phyloP scores from a whole-genome alignment of 2,888 invertebrate genomes.

The Polyommatus iphigenia region DNA sequence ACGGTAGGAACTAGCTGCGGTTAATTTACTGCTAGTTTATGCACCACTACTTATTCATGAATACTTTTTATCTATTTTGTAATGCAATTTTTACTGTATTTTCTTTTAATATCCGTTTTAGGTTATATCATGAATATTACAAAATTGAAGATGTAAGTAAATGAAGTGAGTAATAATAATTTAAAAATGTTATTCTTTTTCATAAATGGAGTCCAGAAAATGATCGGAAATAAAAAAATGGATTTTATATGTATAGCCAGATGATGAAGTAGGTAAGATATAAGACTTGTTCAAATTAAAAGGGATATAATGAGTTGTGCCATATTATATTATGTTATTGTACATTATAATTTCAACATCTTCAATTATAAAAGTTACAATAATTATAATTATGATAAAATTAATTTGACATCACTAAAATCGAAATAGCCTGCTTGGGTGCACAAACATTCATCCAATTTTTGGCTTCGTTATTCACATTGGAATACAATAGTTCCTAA shows the following conservation, averaged over 20 bases:
- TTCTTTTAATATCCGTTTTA: neutral
- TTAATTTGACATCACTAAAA: neutral
- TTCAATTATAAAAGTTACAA: neutral
- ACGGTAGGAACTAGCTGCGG: neutral
- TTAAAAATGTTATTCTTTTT: too few relatives aligned
- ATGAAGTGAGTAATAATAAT: too few relatives aligned
- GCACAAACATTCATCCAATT: constrained; percentile 1
- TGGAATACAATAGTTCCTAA: constrained; percentile 7
- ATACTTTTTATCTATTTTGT: neutral
- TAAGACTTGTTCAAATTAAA: too few relatives aligned
- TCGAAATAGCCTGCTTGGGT: neutral
- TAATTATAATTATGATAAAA: neutral
- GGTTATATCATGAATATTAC: neutral
- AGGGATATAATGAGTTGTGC: too few relatives aligned
- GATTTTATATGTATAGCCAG: too few relatives aligned
- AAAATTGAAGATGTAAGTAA: too few relatives aligned
- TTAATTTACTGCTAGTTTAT: neutral
- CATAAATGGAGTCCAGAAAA: too few relatives aligned
- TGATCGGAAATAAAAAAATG: too few relatives aligned
- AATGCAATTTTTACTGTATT: neutral
- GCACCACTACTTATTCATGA: neutral
- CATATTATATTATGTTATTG: too few relatives aligned
- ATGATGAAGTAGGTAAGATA: too few relatives aligned
- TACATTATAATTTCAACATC: too few relatives aligned
- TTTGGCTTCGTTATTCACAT: constrained; percentile 20